Base-by-base conservation (phyloP, 1,140 invertebrate genomes). In the Piezodorus guildinii region DNA sequence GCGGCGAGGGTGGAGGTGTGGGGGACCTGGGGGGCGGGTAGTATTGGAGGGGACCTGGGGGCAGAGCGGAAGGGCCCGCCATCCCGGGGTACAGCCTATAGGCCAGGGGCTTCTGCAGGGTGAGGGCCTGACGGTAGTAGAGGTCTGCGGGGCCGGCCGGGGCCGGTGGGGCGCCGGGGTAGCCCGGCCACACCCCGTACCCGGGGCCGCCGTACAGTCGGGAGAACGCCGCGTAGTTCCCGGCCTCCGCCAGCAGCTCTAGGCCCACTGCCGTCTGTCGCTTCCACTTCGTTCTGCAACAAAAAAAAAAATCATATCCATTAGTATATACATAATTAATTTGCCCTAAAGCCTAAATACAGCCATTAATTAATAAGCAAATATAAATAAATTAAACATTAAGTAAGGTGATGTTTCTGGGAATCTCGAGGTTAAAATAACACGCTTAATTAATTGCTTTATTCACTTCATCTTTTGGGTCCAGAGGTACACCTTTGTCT, bases 271-370 rank as follows among this genome's bases (percentile, higher is more conserved):
- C 94, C 3, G 95, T 96, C 77, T 99, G 96, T 8, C 96, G 83
- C 76, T 99, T 99, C 96, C 96, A 99, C 80, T 99, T 99, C 71
- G 96, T 99, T 78, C 96, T 98, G 84, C 14, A 79, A 80, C 74
- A 70, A 78, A 73, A 74, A 71, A 30, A 30, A 5, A 39, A 5
- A 39, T 12, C 34, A 39, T 12, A 39, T 12, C 34, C 34, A 39
- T 39, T 39, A 39, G 2, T 39, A 39, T 12, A 39, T 10, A 39
- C 2, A 39, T 39, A 8, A 39, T 4, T 39, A 39, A 39, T 30
- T 30, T 30, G 9, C 30, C 9, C 3, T 30, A 5, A 30, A n/a
- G n/a, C n/a, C n/a, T n/a, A n/a, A n/a, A n/a, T n/a, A n/a, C n/a
- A n/a, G n/a, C n/a, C n/a, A n/a, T n/a, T n/a, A n/a, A n/a, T n/a